Evolutionary conservation across 2,797 vertebrate genomes (phyloP).

Genomic region (Danio albolineatus): DNA sequence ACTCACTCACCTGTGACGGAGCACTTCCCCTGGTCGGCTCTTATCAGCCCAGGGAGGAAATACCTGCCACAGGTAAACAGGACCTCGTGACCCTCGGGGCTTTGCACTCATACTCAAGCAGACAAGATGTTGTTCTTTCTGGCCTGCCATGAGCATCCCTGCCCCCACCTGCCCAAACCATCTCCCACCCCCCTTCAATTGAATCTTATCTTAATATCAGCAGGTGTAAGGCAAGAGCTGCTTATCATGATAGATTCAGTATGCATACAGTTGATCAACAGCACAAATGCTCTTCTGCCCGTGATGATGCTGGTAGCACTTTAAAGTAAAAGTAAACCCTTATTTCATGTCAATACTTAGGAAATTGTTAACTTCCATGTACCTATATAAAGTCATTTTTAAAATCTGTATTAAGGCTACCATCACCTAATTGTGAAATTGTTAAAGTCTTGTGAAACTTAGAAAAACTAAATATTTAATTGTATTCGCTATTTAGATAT

Average conservation of each 20-base stretch:
- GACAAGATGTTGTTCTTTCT: conserved; percentile 77
- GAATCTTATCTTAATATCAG: conserved; percentile 82
- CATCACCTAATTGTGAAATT: not conserved
- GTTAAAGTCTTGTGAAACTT: not conserved
- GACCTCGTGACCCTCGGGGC: conserved; percentile 82
- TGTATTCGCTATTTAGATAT: no score
- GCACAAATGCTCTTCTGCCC: conserved; percentile 69
- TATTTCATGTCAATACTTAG: not conserved
- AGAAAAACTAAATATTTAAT: no score
- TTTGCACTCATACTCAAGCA: conserved; percentile 57
- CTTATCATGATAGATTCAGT: conserved; percentile 73
- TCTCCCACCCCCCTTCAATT: conserved; percentile 69
- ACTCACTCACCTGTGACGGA: conserved; percentile 96
- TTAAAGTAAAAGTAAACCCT: not conserved
- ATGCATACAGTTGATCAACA: conserved; percentile 75
- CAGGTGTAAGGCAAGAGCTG: conserved; percentile 75
- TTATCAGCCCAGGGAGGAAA: conserved; percentile 97
- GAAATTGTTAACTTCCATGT: not conserved
- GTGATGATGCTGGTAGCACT: conserved; percentile 47
- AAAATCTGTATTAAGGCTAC: not conserved
- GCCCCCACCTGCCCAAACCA: conserved; percentile 52
- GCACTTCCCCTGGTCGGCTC: conserved; percentile 91
- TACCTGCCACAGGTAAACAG: conserved; percentile 96
- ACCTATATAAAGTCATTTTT: not conserved
- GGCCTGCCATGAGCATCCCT: conserved; percentile 66